These are phyloP conservation scores for Caenorhabditis sp. DNA, from an alignment of 2,888 invertebrate species.

Conservation along the genomic window DNA sequence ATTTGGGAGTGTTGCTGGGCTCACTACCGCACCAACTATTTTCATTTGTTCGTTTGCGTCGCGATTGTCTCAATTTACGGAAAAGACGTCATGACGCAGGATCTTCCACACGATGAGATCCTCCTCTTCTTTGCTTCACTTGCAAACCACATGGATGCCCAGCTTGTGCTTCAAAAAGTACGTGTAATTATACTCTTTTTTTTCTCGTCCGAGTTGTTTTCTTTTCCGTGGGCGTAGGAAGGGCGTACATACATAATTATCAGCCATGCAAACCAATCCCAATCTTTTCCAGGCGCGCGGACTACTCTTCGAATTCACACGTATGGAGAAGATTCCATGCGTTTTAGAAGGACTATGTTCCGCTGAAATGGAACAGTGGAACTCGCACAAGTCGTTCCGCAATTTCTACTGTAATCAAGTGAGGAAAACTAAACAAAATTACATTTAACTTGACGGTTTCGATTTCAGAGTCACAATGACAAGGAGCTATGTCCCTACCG, in stretches of 20 bases:
- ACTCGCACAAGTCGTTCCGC: slow-evolving; percentile 72
- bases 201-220: slow-evolving; percentile 36
- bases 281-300: slow-evolving; percentile 90
- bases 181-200: slow-evolving; percentile 15
- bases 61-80: slow-evolving; percentile 94
- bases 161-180: slow-evolving; percentile 91
- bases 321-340: slow-evolving; percentile 92
- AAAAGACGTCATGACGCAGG: slow-evolving; percentile 90
- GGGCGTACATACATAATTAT: neutral
- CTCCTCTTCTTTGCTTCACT: slow-evolving; percentile 94
- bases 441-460: neutral
- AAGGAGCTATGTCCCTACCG: slow-evolving; percentile 60
- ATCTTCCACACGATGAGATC: slow-evolving; percentile 95
- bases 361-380: slow-evolving; percentile 77
- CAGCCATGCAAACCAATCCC: no score
- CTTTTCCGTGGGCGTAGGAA: slow-evolving; percentile 16
- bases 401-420: slow-evolving; percentile 76
- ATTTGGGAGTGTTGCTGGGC: slow-evolving; percentile 91
- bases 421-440: neutral
- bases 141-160: slow-evolving; percentile 98
- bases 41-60: slow-evolving; percentile 94
- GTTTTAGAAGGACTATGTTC: slow-evolving; percentile 88
- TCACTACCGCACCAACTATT: slow-evolving; percentile 95
- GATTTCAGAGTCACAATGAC: slow-evolving; percentile 49
- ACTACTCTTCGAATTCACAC: slow-evolving; percentile 93